Conservation (phyloP, 2,797 vertebrate genomes). For the Etheostoma nigrum region DNA sequence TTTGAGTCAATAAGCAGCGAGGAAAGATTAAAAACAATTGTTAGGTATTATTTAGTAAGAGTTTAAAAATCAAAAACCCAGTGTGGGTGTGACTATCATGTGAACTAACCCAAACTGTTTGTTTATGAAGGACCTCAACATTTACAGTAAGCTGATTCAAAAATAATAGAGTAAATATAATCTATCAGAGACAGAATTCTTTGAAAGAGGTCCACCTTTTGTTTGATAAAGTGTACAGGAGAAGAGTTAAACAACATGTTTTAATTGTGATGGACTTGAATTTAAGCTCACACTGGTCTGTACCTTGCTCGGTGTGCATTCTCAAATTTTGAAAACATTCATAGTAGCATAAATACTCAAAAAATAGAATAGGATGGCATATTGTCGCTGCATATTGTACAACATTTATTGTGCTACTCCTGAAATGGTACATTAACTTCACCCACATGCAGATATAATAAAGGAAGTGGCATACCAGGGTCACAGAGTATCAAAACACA, state of each 20-base stretch:
- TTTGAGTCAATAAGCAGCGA: not conserved
- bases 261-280: slow-evolving; percentile 11
- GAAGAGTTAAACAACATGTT: not conserved
- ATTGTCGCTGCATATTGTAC: too few relatives aligned
- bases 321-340: not conserved
- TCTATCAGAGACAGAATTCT: not conserved
- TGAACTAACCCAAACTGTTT: not conserved
- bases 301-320: not conserved
- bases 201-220: not conserved
- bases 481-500: not conserved
- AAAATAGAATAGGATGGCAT: too few relatives aligned
- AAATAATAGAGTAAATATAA: not conserved
- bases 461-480: too few relatives aligned
- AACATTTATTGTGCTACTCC: too few relatives aligned
- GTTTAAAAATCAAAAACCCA: not conserved
- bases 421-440: too few relatives aligned
- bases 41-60: slow-evolving; percentile 1
- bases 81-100: not conserved
- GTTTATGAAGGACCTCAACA: not conserved
- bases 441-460: too few relatives aligned
- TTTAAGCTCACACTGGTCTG: not conserved
- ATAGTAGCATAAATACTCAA: not conserved
- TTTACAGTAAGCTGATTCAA: not conserved
- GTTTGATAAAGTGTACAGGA: not conserved
- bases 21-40: not conserved